Evolutionary conservation across 2,113 vertebrate species (phyloP).

Genomic region (Ranitomeya imitator): DNA sequence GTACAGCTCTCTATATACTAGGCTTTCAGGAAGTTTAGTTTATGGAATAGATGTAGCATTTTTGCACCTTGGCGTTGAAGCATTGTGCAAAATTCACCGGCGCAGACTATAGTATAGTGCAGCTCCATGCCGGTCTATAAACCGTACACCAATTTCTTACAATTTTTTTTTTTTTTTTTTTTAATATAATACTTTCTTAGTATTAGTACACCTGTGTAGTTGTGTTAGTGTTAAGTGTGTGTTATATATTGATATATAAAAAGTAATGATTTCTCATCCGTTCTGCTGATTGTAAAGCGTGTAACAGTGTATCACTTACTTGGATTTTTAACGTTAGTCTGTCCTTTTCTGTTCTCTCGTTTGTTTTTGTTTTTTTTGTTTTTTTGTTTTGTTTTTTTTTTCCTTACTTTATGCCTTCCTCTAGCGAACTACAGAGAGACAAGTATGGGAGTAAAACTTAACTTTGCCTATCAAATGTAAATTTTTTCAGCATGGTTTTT

Average conservation of each 20-base stretch:
- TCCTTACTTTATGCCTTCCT: conserved; percentile 93
- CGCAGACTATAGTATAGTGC: conserved; percentile 82
- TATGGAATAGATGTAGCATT: conserved; percentile 63
- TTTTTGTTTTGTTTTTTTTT: conserved; percentile 83
- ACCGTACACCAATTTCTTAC: neutral
- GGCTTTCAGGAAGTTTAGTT: conserved; percentile 69
- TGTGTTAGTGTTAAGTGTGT: conserved; percentile 37
- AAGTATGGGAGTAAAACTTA: conserved; percentile 99
- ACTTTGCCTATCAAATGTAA: conserved; percentile 99
- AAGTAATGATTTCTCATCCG: neutral
- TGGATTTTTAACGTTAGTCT: conserved; percentile 71
- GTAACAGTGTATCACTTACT: conserved; percentile 64
- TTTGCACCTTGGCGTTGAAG: neutral
- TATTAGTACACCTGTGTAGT: conserved; percentile 1
- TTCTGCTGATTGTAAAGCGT: conserved; percentile 56
- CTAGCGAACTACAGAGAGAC: conserved; percentile 99
- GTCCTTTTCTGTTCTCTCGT: conserved; percentile 78
- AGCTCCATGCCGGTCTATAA: conserved; percentile 75
- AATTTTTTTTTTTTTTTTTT: neutral
- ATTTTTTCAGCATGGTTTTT: conserved; percentile 99
- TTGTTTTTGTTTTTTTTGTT: conserved; percentile 80
- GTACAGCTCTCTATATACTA: conserved; percentile 81
- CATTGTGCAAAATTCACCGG: neutral
- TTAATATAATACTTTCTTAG: neutral
- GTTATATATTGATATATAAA: conserved; percentile 7